Base-by-base conservation (phyloP, 2,888 invertebrate genomes). In the Galerucella nymphaeae region DNA sequence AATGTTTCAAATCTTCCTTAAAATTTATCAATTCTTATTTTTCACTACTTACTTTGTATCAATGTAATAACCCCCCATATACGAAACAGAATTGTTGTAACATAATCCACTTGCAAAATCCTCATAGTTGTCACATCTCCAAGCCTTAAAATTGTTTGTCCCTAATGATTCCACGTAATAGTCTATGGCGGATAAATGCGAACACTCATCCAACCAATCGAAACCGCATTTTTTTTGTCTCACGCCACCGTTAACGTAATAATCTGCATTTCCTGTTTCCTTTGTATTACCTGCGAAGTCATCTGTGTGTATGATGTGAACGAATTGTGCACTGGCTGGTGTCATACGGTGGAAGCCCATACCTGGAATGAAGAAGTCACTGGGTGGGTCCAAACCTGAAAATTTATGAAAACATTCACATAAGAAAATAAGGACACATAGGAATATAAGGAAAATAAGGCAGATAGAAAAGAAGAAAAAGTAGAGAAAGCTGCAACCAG, bases 361-460 rank as follows among this genome's bases (percentile, higher is more conserved):
- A 6, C 53, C 69, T 2, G 75, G 8, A n/a, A 76, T 72, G 71
- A 82, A 83, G 1, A 83, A 70, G 3, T 84, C 84, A 41, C 77
- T 76, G 6, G 85, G 85, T 65, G 86, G 85, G 74, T 86, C 86
- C 57, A 86, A 70, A 63, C 84, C 86, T 72, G 63, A 61, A 69
- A 70, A 38, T 45, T 2, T 45, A 14, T 14, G 45, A 14, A 14
- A 45, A 45, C 30, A 1, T 1, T 8, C 8, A 38, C 30, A 30
- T 6, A 30, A 30, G 6, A 5, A 30, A 6, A 30, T 30, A 5
- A 30, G 6, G 30, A 30, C 30, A 30, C 30, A 30, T 23, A 3
- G 23, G 23, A 3, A 23, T n/a, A n/a, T n/a, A n/a, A n/a, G n/a
- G n/a, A n/a, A n/a, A n/a, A n/a, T n/a, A n/a, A n/a, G n/a, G 5